phyloP scores from a whole-genome alignment of 2,113 vertebrate genomes.

The Microcebus tavaratra region DNA sequence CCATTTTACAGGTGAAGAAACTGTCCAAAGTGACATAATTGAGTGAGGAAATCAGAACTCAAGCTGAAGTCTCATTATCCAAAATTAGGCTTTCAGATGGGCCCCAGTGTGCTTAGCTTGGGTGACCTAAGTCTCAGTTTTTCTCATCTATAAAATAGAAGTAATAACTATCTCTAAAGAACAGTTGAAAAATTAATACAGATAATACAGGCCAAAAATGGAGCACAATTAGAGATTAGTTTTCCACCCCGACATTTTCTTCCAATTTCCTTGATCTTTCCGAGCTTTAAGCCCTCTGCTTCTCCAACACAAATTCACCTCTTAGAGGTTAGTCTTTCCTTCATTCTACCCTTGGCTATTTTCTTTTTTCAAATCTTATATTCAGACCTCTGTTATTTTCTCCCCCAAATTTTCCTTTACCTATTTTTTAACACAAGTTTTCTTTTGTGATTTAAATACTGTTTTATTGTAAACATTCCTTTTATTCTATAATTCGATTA shows the following conservation, averaged over 20 bases:
- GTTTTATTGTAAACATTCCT: no score
- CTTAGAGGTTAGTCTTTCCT: background rate
- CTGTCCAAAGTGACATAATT: background rate
- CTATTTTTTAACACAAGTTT: background rate
- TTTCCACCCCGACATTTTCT: background rate
- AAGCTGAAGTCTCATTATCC: background rate
- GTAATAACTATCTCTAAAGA: background rate
- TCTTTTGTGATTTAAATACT: no score
- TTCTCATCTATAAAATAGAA: background rate
- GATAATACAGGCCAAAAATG: background rate
- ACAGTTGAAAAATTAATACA: background rate
- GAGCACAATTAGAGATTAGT: background rate
- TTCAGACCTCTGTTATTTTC: background rate
- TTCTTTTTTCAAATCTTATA: background rate
- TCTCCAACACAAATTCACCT: background rate
- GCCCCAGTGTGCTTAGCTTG: background rate
- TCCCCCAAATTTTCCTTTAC: background rate
- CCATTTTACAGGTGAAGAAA: conserved; percentile 10
- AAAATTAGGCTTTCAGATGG: background rate
- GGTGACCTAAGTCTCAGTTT: background rate
- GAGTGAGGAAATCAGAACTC: background rate
- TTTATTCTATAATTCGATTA: no score
- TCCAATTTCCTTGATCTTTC: background rate
- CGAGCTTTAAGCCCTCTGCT: background rate
- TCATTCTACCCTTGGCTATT: background rate